Evolutionary conservation across 2,888 invertebrate species (phyloP).

Genomic region (Gerris lacustris): DNA sequence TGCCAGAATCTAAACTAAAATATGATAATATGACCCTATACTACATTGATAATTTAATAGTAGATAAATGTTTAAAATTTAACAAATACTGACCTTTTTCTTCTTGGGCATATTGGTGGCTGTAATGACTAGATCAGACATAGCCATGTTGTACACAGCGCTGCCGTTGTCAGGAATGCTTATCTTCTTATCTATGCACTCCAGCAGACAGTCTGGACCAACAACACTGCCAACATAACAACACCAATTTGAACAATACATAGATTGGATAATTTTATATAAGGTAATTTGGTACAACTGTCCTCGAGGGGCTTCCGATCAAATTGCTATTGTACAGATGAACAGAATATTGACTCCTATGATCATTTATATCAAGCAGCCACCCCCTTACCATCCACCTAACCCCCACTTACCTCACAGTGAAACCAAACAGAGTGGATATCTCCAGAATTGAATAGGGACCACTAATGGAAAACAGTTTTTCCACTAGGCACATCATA

Average conservation of each 20-base stretch:
- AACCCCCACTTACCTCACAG: too few species aligned
- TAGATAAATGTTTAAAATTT: not conserved
- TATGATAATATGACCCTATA: too few species aligned
- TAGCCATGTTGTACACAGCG: constrained; percentile 70
- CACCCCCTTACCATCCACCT: too few species aligned
- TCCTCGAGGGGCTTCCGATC: not conserved
- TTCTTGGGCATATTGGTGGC: constrained; percentile 45
- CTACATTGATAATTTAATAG: too few species aligned
- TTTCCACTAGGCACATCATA: too few species aligned
- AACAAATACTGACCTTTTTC: constrained; percentile 37
- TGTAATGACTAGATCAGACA: constrained; percentile 58
- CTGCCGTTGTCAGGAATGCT: constrained; percentile 60
- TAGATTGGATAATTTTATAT: constrained; percentile 46
- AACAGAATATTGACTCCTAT: too few species aligned
- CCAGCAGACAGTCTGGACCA: constrained; percentile 67
- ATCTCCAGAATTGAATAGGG: too few species aligned
- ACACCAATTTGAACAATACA: constrained; percentile 2
- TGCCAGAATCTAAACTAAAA: too few species aligned
- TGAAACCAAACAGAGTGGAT: too few species aligned
- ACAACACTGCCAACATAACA: constrained; percentile 50
- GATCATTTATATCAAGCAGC: too few species aligned
- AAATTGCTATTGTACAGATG: not conserved
- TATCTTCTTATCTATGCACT: constrained; percentile 56
- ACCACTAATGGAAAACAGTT: too few species aligned
- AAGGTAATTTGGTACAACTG: not conserved